Evolutionary conservation across 1,140 invertebrate genomes (phyloP).

Genomic region (Cotesia vestalis): DNA sequence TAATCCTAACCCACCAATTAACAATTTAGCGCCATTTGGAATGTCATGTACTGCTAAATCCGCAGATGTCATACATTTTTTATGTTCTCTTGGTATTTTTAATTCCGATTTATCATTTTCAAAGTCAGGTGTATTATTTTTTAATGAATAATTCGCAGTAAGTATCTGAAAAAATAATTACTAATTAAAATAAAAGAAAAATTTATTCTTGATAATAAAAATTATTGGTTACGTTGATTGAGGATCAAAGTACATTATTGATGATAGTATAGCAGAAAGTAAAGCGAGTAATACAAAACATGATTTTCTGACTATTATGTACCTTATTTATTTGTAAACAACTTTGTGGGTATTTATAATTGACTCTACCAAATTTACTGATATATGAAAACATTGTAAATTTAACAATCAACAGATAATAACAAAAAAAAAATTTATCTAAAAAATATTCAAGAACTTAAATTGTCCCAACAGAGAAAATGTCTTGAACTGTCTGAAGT

Average conservation of each 20-base stretch:
- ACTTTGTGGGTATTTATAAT: background rate
- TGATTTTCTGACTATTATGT: background rate
- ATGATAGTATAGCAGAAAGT: too few species aligned
- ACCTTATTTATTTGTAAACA: conserved; percentile 19
- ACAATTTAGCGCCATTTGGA: conserved; percentile 82
- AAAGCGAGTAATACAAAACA: too few species aligned
- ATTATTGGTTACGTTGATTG: too few species aligned
- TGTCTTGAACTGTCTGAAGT: too few species aligned
- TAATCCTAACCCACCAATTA: conserved; percentile 97
- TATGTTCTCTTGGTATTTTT: conserved; percentile 48
- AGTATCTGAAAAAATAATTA: conserved; percentile 46
- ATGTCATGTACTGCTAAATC: conserved; percentile 88
- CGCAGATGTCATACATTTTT: conserved; percentile 75
- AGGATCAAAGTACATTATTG: too few species aligned
- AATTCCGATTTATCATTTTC: conserved; percentile 43
- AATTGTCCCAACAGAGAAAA: too few species aligned
- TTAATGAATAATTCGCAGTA: conserved; percentile 50
- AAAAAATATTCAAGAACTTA: too few species aligned
- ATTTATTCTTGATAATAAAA: background rate
- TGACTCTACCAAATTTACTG: background rate
- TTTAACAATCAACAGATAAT: too few species aligned
- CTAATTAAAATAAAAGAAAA: background rate
- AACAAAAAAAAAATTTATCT: too few species aligned
- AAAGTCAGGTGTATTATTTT: conserved; percentile 39
- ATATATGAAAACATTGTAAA: too few species aligned